Conservation (phyloP, 2,888 invertebrate genomes). For the Thereva nobilitata region DNA sequence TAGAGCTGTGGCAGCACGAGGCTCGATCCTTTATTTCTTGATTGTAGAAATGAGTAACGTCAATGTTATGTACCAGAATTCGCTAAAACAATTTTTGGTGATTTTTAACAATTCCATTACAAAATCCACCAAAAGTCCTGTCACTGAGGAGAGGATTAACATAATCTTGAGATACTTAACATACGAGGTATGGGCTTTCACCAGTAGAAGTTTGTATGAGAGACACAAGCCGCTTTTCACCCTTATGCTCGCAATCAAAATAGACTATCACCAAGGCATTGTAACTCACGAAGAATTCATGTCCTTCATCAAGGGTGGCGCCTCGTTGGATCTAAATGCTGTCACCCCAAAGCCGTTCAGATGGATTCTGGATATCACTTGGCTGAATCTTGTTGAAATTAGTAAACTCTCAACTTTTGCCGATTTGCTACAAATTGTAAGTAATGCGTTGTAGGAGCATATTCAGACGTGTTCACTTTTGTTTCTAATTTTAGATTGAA, state of each 20-base stretch:
- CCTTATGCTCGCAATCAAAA: constrained; percentile 92
- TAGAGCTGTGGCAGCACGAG: constrained; percentile 90
- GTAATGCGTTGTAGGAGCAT: constrained; percentile 46
- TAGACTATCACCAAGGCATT: constrained; percentile 80
- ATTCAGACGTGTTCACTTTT: background rate
- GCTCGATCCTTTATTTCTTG: constrained; percentile 92
- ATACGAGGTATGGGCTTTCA: constrained; percentile 90
- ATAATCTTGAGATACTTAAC: constrained; percentile 90
- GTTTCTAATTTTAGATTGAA: constrained; percentile 65
- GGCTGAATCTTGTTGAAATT: constrained; percentile 94
- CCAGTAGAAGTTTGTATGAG: constrained; percentile 89
- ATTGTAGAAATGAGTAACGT: constrained; percentile 98
- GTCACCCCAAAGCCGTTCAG: constrained; percentile 90
- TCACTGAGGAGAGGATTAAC: constrained; percentile 83
- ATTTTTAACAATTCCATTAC: constrained; percentile 94
- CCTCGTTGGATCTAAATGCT: constrained; percentile 89
- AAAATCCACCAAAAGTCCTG: constrained; percentile 81
- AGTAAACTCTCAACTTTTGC: constrained; percentile 80
- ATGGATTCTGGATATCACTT: constrained; percentile 95
- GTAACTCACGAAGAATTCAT: constrained; percentile 91
- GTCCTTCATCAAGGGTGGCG: constrained; percentile 95
- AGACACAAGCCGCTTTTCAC: constrained; percentile 92
- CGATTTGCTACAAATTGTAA: constrained; percentile 76
- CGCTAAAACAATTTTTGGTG: constrained; percentile 88
- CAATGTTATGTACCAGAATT: constrained; percentile 96